Base-by-base conservation (phyloP, 2,797 vertebrate genomes). In the Choloepus didactylus region DNA sequence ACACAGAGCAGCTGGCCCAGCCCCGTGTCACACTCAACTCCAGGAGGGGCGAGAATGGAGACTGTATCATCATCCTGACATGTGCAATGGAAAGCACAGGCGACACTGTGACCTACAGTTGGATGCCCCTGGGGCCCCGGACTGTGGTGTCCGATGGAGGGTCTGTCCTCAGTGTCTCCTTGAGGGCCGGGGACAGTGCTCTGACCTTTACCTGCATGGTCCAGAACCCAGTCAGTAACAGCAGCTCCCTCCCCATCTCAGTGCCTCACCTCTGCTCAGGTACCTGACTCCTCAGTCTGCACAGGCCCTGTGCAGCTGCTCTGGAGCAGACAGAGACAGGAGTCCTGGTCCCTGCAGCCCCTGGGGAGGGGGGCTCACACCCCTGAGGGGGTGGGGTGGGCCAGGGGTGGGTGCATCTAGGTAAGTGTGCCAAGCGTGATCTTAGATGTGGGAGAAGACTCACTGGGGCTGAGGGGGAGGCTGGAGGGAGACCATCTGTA, bases 141-240 rank as follows among this genome's bases (percentile, higher is more conserved):
- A 72, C 86, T 8, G 4, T 86, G 38, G 49, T 73, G 38, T 94
- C 89, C 31, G 31, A 21, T 11, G 75, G n/a, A 62, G 62, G 49
- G 10, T 94, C 87, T 91, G 69, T 86, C 59, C 77, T 83, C 49
- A 56, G 79, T 38, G 29, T 95, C 44, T 88, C 56, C 56, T 19
- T 6, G 35, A 73, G 12, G 51, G 73, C 67, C 2, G 44, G 38
- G 49, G 60, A 76, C n/a, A 46, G 9, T 2, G 3, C 4, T 27
- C 14, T 18, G 7, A 75, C 31, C 16, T 87, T 89, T 25, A 87
- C 93, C n/a, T 94, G 54, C 1, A 2, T 2, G 9, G 56, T 62
- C 41, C 81, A 80, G 86, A 95, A 88, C 35, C 46, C 56, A 27
- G 72, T 85, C 67, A 90, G 89, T 21, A 75, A 29, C 29, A 73